Percentiles rank a stretch among this genome's conserved stretches.
These are phyloP conservation scores for Chelonus formosanus DNA, from an alignment of 2,888 invertebrate species.

Conservation along the genomic window DNA sequence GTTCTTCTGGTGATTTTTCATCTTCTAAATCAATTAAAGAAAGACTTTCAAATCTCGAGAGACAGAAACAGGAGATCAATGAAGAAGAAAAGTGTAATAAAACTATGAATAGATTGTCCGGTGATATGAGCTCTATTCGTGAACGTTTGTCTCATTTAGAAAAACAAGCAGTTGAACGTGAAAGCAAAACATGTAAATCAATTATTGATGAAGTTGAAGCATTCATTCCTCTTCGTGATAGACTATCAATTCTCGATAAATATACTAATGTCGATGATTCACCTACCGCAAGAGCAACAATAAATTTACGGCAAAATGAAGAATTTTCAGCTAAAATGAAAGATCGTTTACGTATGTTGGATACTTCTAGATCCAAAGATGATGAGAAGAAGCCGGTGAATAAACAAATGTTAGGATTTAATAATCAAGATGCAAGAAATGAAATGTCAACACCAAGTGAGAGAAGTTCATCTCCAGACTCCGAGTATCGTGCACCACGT, in stretches of 20 bases:
- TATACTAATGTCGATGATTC: constrained; percentile 38
- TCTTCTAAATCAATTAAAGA: constrained; percentile 78
- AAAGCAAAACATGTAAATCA: constrained; percentile 45
- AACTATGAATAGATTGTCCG: constrained; percentile 66
- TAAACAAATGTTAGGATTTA: constrained; percentile 53
- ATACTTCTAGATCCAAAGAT: constrained; percentile 68
- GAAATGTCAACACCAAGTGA: constrained; percentile 57
- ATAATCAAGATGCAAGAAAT: constrained; percentile 47
- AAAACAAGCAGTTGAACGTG: constrained; percentile 63
- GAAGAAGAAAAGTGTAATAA: constrained; percentile 64
- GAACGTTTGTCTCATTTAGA: constrained; percentile 73
- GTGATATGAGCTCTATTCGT: constrained; percentile 73
- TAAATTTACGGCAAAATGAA: constrained; percentile 45
- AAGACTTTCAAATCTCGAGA: constrained; percentile 75
- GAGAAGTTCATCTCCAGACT: constrained; percentile 60
- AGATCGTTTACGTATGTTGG: constrained; percentile 68
- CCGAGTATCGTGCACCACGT: constrained; percentile 56
- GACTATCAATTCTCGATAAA: constrained; percentile 55
- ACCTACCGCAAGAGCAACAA: constrained; percentile 18
- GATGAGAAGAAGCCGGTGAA: constrained; percentile 45
- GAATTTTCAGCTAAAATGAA: constrained; percentile 58
- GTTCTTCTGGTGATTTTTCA: constrained; percentile 72
- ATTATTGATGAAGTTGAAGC: constrained; percentile 51
- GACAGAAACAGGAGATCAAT: constrained; percentile 65
- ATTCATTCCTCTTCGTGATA: constrained; percentile 53